Evolutionary conservation across 92 coral and sea anemone genomes (phyloP).

Genomic region (Hydrozoanthus gracilis): DNA sequence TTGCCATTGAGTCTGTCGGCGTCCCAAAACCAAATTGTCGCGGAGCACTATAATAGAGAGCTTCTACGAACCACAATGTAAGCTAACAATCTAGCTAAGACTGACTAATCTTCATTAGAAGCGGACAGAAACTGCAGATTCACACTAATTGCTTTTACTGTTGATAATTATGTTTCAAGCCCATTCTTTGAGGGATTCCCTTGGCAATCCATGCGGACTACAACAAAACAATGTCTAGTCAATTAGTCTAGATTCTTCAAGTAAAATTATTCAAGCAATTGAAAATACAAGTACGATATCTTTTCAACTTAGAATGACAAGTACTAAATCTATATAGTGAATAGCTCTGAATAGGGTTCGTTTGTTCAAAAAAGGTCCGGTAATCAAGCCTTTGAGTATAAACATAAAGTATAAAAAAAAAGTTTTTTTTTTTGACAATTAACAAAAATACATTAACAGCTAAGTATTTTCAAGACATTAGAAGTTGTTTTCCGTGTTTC

Average conservation of each 20-base stretch:
- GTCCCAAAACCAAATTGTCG: not conserved
- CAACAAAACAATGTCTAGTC: not conserved
- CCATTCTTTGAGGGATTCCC: not conserved
- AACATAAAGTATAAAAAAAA: too few relatives aligned
- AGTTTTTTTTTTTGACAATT: too few relatives aligned
- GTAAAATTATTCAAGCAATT: not conserved
- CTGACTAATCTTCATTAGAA: slow-evolving; percentile 4
- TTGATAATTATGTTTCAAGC: not conserved
- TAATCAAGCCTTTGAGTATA: too few relatives aligned
- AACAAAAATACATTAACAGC: too few relatives aligned
- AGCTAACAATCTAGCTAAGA: not conserved
- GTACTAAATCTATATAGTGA: too few relatives aligned
- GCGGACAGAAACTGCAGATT: not conserved
- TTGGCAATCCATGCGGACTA: not conserved
- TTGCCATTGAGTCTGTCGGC: not conserved
- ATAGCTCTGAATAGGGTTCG: too few relatives aligned
- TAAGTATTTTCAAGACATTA: too few relatives aligned
- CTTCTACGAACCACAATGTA: not conserved
- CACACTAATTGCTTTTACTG: not conserved
- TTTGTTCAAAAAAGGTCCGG: too few relatives aligned
- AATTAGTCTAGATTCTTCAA: not conserved
- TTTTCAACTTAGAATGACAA: too few relatives aligned
- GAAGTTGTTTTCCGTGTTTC: too few relatives aligned
- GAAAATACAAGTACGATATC: too few relatives aligned
- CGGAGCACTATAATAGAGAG: not conserved